phyloP scores from a whole-genome alignment of 2,888 invertebrate genomes.

The Acanthacorydalis orientalis region DNA sequence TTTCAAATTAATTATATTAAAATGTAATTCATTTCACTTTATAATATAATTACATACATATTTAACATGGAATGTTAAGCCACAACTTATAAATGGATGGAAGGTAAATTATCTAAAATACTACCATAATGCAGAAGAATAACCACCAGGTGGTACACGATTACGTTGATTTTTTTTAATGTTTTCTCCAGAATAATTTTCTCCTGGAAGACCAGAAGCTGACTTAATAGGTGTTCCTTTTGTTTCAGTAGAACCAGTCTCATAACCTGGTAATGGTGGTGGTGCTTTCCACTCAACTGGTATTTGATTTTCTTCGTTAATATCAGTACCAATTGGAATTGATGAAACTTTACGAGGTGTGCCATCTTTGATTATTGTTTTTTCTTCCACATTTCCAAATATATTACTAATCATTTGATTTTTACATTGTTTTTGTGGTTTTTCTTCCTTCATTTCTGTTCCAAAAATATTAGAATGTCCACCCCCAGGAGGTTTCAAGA shows the following conservation, averaged over 20 bases:
- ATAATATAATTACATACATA: no score
- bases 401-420: slow-evolving; percentile 4
- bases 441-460: neutral
- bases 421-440: neutral
- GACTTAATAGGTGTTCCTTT: slow-evolving; percentile 8
- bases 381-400: slow-evolving; percentile 8
- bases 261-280: neutral
- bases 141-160: slow-evolving; percentile 20
- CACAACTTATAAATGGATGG: no score
- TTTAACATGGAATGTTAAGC: no score
- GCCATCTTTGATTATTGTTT: slow-evolving; percentile 6
- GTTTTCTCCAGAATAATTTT: slow-evolving; percentile 7
- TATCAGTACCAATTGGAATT: neutral
- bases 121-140: slow-evolving; percentile 19
- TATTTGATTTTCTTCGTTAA: neutral
- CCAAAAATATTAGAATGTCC: slow-evolving; percentile 27
- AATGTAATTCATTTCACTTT: no score
- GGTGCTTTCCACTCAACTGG: neutral
- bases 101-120: no score
- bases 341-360: neutral
- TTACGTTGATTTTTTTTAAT: slow-evolving; percentile 10
- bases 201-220: neutral
- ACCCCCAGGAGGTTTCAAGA: slow-evolving; percentile 30
- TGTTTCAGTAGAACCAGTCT: slow-evolving; percentile 4
- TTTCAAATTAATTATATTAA: no score